Conservation (phyloP, 2,113 vertebrate species). For the Cyprinodon brontotheroides region DNA sequence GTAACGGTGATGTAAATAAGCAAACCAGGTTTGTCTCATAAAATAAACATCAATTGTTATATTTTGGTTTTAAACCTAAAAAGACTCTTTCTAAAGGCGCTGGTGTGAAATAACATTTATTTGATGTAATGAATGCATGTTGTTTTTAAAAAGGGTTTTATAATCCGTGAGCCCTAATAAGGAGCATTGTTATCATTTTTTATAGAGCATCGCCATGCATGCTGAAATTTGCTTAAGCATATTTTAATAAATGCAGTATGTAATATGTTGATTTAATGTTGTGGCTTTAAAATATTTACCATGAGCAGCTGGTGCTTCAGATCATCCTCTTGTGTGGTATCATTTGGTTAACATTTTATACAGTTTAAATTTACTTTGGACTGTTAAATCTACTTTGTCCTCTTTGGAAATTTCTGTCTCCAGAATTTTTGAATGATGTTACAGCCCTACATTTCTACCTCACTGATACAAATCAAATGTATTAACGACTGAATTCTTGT, state of each 20-base stretch:
- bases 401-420: slow-evolving; percentile 44
- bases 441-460: slow-evolving; percentile 75
- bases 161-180: slow-evolving; percentile 84
- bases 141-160: slow-evolving; percentile 86
- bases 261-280: slow-evolving; percentile 84
- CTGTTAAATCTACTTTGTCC: neutral
- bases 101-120: slow-evolving; percentile 75
- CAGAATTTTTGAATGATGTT: slow-evolving; percentile 33
- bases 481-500: slow-evolving; percentile 58
- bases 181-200: slow-evolving; percentile 89
- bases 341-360: slow-evolving; percentile 46
- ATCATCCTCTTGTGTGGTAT: slow-evolving; percentile 59
- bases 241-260: slow-evolving; percentile 92
- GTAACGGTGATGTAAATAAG: slow-evolving; percentile 45
- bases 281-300: slow-evolving; percentile 85
- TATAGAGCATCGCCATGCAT: slow-evolving; percentile 94
- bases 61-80: slow-evolving; percentile 67
- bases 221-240: slow-evolving; percentile 85
- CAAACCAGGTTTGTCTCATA: slow-evolving; percentile 44
- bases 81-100: slow-evolving; percentile 73
- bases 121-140: slow-evolving; percentile 86
- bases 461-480: slow-evolving; percentile 64
- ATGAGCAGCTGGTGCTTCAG: slow-evolving; percentile 84
- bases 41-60: slow-evolving; percentile 56
- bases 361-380: slow-evolving; percentile 38